Evolutionary conservation across 92 coral and sea anemone species (phyloP).

Genomic region (Phenganax marumi): DNA sequence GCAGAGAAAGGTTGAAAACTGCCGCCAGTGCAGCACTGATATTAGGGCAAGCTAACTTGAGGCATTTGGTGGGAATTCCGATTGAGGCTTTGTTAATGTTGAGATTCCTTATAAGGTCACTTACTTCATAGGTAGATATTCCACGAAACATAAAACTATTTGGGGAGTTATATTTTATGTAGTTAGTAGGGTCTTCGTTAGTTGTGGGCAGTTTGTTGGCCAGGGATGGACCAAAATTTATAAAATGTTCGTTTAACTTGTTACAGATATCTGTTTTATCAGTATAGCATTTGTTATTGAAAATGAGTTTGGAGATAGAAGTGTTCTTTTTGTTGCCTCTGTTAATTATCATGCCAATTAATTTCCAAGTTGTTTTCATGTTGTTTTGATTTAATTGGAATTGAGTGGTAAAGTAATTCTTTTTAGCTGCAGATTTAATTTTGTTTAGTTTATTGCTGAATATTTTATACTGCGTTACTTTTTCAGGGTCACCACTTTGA

Average conservation of each 20-base stretch:
- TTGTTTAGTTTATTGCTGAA: background rate
- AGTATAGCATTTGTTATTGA: background rate
- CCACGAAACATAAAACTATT: too few species aligned
- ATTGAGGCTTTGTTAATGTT: too few species aligned
- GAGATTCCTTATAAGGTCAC: too few species aligned
- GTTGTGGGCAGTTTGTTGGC: too few species aligned
- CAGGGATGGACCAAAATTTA: background rate
- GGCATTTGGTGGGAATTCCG: too few species aligned
- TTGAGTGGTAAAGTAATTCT: background rate
- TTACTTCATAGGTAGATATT: too few species aligned
- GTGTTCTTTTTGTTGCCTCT: conserved; percentile 4
- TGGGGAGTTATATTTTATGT: too few species aligned
- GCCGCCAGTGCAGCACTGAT: too few species aligned
- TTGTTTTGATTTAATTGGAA: background rate
- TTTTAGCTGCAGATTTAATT: background rate
- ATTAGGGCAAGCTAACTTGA: too few species aligned
- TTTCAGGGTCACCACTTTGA: background rate
- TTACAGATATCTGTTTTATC: background rate
- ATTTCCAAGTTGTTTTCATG: conserved; percentile 1
- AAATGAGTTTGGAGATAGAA: conserved; percentile 2
- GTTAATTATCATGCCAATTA: conserved; percentile 31
- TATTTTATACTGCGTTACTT: background rate
- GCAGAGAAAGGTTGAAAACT: too few species aligned
- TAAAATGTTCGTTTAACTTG: conserved; percentile 13
- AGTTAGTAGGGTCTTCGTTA: too few species aligned